phyloP scores from a whole-genome alignment of 2,888 invertebrate species.

The Nomada fabriciana region DNA sequence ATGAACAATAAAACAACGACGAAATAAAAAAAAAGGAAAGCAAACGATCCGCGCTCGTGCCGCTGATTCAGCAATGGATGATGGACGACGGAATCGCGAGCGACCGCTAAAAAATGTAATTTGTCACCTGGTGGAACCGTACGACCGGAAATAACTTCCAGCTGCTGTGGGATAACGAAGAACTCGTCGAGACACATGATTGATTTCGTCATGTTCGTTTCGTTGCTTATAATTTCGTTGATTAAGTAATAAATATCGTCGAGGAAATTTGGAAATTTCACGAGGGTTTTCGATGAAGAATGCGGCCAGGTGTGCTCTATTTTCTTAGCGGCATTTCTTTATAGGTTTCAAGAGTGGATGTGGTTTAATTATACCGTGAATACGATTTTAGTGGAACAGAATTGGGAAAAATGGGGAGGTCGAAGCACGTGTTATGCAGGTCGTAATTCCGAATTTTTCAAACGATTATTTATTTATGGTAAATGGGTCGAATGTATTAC shows the following conservation, averaged over 20 bases:
- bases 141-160: constrained; percentile 15
- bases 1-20: too few relatives aligned
- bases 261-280: not conserved
- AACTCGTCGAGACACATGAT: constrained; percentile 4
- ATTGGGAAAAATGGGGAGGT: not conserved
- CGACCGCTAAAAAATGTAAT: constrained; percentile 46
- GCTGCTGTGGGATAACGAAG: not conserved
- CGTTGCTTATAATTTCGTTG: not conserved
- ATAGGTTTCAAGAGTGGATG: not conserved
- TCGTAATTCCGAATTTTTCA: too few relatives aligned
- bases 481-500: too few relatives aligned
- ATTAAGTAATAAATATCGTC: not conserved
- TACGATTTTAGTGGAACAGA: not conserved
- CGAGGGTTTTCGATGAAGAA: not conserved
- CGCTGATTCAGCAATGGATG: constrained; percentile 48
- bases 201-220: constrained; percentile 5
- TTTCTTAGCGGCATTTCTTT: not conserved
- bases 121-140: constrained; percentile 30
- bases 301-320: not conserved
- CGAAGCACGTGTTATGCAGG: too few relatives aligned
- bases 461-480: too few relatives aligned
- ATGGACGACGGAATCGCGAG: constrained; percentile 48
- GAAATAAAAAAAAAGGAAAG: not conserved
- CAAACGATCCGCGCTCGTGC: constrained; percentile 23
- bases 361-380: not conserved